phyloP scores from a whole-genome alignment of 2,113 vertebrate genomes.

The Zapornia atra region DNA sequence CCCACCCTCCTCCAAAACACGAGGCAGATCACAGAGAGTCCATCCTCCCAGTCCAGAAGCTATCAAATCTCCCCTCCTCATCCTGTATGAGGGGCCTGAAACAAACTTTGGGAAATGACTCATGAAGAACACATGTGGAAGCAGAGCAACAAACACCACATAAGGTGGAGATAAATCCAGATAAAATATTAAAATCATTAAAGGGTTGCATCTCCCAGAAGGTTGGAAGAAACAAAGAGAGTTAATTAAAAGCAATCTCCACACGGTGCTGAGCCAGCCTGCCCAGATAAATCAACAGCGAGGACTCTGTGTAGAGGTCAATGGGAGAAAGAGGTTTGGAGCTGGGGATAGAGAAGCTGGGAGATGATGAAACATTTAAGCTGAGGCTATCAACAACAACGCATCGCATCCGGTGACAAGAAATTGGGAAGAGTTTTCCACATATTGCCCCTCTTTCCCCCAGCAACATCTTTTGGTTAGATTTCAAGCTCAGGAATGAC shows the following conservation, averaged over 20 bases:
- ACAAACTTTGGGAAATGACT: conserved; percentile 58
- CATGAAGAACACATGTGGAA: conserved; percentile 57
- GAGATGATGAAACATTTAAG: conserved; percentile 5
- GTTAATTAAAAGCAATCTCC: conserved; percentile 83
- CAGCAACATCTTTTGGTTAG: neutral
- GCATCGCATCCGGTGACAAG: neutral
- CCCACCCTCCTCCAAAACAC: neutral
- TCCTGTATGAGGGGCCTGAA: neutral
- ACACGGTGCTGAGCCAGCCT: conserved; percentile 76
- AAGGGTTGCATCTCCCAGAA: conserved; percentile 79
- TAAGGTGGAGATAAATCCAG: conserved; percentile 76
- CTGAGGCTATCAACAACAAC: neutral
- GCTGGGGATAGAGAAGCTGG: neutral
- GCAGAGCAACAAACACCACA: conserved; percentile 73
- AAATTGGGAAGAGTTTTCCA: conserved; percentile 1
- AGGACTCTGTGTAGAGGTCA: conserved; percentile 70
- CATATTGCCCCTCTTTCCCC: neutral
- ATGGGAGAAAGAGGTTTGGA: conserved; percentile 42
- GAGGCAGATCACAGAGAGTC: neutral
- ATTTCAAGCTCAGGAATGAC: neutral
- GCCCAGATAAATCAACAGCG: conserved; percentile 79
- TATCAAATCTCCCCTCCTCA: neutral
- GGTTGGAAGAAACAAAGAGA: conserved; percentile 79
- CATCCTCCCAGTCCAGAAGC: neutral
- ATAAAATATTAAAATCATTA: conserved; percentile 84